Base-by-base conservation (phyloP, 1,140 invertebrate species). In the Drosophila grimshawi region DNA sequence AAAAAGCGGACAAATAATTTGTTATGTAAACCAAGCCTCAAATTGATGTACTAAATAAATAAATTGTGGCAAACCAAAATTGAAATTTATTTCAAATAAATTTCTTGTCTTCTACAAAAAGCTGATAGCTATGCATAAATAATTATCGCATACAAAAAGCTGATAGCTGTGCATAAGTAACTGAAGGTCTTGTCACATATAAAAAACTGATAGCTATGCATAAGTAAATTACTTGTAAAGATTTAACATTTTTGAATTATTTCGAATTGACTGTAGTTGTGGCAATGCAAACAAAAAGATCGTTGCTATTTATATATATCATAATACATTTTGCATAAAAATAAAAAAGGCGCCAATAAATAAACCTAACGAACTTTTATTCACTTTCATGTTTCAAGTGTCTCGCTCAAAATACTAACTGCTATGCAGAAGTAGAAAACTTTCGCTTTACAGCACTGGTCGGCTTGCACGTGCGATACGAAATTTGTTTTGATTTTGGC, bases 1-100 rank as follows among this genome's bases (percentile, higher is more conserved):
- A 70, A 57, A 62, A 81, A 79, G n/a, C 69, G 10, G 56, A 60
- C 0, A 73, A 73, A 68, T 73, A 73, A 29, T 48, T 52, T 19
- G 19, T 1, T 2, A 39, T 55, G 41, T 37, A 32, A 37, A 33
- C 19, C 55, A 51, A 65, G 7, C 52, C 46, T 37, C 41, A 57
- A 43, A 39, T 41, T 57, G 10, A 62, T 49, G 29, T 43, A 32
- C 6, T 33, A 32, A 11, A 8, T 61, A 60, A 11, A 61, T 53
- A 55, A 73, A 53, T 66, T 46, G 30, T 8, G 56, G 7, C 6
- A 39, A 39, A 29, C 37, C 7, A 55, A 55, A 19, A 33, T 5
- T 33, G 19, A 19, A 19, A 19, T 19, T 19, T 19, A 19, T 19
- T 19, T 19, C 19, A 19, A 19, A 19, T 19, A 19, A 19, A 19